Evolutionary conservation across 1,140 invertebrate genomes (phyloP), one percentile per base, ranked within the genome.

Genomic region (Drosophila carrolli): DNA sequence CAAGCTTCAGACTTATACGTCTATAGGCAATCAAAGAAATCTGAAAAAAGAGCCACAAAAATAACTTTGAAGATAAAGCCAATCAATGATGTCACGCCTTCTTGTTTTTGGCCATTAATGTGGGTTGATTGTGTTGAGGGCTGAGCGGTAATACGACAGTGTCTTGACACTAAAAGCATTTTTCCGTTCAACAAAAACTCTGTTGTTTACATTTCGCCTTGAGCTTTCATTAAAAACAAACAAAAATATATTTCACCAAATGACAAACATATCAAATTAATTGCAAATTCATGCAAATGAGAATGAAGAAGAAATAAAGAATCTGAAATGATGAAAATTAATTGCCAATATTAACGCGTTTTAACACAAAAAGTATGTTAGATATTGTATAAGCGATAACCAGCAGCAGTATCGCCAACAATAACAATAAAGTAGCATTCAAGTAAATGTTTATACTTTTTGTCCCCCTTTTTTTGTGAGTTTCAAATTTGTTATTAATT

Each of bases 401-500:
- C 60, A 72, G 48, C 27, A 62, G 62, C 70, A 46, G 51, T 38
- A 55, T 14, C 43, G 10, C 11, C 46, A 37, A 51, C 61, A 70
- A 57, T 38, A 71, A 47, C 41, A 57, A 38, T 58, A 48, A 61
- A 81, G 53, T 78, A 75, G 80, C 79, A 74, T 71, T 71, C 67
- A 16, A 65, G 61, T 71, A 73, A 77, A 81, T 77, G 74, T 48
- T 81, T 81, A 72, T 81, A 81, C 61, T 72, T 40, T 51, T 57
- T 56, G 48, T 54, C 19, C 44, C 68, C 63, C n/a, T 51, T 55
- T 51, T 44, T 37, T 57, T 41, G 51, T 60, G 63, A 51, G 23
- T 57, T 54, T 81, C 67, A 86, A 81, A 84, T 77, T 85, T 81
- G 78, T 85, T 81, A 85, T 85, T 85, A 85, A 85, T 85, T 85